These are phyloP conservation scores for Hylomyscus alleni DNA, from an alignment of 2,797 vertebrate species.

Conservation along the genomic window DNA sequence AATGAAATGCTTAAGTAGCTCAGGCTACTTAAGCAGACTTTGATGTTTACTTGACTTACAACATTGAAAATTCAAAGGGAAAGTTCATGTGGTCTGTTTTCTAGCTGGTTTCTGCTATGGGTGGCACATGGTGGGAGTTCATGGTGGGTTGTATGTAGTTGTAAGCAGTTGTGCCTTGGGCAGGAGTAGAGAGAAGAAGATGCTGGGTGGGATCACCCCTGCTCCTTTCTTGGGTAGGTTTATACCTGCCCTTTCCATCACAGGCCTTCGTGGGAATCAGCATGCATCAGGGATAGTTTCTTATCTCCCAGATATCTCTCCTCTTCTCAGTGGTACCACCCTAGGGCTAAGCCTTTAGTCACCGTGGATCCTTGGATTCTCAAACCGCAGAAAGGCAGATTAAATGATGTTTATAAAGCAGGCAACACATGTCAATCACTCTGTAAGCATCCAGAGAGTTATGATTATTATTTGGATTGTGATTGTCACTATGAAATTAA, in stretches of 20 bases:
- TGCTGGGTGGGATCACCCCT: background rate
- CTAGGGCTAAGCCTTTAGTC: background rate
- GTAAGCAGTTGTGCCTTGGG: background rate
- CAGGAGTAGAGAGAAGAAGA: background rate
- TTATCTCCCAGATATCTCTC: no score
- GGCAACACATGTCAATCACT: background rate
- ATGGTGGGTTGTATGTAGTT: background rate
- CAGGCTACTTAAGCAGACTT: background rate
- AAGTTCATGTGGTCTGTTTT: background rate
- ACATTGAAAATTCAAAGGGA: background rate
- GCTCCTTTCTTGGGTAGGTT: background rate
- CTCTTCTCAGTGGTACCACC: no score
- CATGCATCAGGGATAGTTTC: background rate
- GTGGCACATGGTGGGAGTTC: background rate
- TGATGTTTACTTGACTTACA: background rate
- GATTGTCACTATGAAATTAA: background rate
- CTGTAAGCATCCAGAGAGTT: background rate
- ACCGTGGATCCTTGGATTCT: no score
- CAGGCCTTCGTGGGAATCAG: background rate
- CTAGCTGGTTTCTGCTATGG: background rate
- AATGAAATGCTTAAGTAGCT: background rate
- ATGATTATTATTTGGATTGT: background rate
- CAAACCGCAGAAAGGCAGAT: background rate
- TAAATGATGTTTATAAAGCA: background rate
- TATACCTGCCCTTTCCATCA: background rate